Evolutionary conservation across 2,797 vertebrate genomes (phyloP), one percentile per base, ranked within the genome.

Genomic region (Gymnothorax reevesii): DNA sequence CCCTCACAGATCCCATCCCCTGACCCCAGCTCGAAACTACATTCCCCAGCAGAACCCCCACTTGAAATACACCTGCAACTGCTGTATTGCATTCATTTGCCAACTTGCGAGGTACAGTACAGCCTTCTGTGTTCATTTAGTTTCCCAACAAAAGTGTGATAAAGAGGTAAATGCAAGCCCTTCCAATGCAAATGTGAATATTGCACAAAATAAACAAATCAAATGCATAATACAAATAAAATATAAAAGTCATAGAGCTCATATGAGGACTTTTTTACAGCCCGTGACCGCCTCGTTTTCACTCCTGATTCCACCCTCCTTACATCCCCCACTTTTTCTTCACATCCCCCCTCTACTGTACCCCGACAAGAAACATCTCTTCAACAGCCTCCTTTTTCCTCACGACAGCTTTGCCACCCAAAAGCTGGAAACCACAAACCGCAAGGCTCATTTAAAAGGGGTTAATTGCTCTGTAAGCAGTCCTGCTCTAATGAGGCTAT

Each of bases 381-480:
- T 73, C 69, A 33, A 13, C 69, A 42, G 25, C 69, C 69, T 73
- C 69, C 33, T 27, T 73, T 25, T 73, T 27, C 69, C 27, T 27
- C 69, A 3, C 25, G 27, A 6, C 52, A 33, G 12, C 73, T 42
- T 17, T 17, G 33, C 73, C 73, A 77, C 73, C 73, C 73, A 52
- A 77, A 33, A 49, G 73, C 20, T 52, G 49, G 7, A 49, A 77
- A 17, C 73, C 73, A 7, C 73, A 77, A 77, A 77, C 73, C 73
- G 12, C 73, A 77, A 42, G 25, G 12, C 73, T 77, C 6, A 77
- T 77, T 77, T 77, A 77, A 42, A 52, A 77, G 52, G 73, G 73
- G 73, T 77, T 52, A 77, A 52, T 77, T 49, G 73, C 73, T 77
- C 73, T 77, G 42, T 73, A 33, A 33, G 27, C 69, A 73, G 69